Evolutionary conservation across 2,888 invertebrate species (phyloP).

Genomic region (Macaria liturata): DNA sequence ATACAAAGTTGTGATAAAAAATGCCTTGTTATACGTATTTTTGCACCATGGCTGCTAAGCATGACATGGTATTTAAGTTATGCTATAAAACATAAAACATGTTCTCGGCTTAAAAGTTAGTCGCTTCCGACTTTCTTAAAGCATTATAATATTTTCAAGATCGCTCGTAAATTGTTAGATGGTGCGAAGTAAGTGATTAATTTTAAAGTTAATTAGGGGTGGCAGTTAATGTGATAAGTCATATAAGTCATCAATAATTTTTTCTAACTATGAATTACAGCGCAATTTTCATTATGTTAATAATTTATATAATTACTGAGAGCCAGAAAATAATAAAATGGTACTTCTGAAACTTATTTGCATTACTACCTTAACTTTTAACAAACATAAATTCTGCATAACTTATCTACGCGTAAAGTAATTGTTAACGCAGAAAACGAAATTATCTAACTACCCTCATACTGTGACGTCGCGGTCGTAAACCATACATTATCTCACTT

Average conservation of each 20-base stretch:
- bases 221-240: constrained; percentile 2
- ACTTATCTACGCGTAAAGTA: too few species aligned
- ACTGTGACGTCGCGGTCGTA: constrained; percentile 1
- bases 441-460: too few species aligned
- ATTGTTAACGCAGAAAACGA: too few species aligned
- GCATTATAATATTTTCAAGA: constrained; percentile 39
- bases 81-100: constrained; percentile 30
- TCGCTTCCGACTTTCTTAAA: constrained; percentile 37
- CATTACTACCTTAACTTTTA: too few species aligned
- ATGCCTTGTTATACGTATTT: not conserved
- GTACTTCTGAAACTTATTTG: too few species aligned
- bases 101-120: constrained; percentile 27
- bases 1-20: not conserved
- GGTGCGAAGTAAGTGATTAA: constrained; percentile 39
- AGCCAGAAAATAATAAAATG: not conserved
- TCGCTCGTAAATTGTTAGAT: constrained; percentile 42
- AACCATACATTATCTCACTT: not conserved
- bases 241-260: too few species aligned
- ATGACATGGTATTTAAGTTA: too few species aligned
- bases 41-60: constrained; percentile 1
- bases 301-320: too few species aligned
- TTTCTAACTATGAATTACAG: too few species aligned
- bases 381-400: too few species aligned
- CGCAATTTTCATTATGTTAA: too few species aligned
- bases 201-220: constrained; percentile 24